phyloP scores from a whole-genome alignment of 1,140 invertebrate species.

The Pachypeltis micranthus region DNA sequence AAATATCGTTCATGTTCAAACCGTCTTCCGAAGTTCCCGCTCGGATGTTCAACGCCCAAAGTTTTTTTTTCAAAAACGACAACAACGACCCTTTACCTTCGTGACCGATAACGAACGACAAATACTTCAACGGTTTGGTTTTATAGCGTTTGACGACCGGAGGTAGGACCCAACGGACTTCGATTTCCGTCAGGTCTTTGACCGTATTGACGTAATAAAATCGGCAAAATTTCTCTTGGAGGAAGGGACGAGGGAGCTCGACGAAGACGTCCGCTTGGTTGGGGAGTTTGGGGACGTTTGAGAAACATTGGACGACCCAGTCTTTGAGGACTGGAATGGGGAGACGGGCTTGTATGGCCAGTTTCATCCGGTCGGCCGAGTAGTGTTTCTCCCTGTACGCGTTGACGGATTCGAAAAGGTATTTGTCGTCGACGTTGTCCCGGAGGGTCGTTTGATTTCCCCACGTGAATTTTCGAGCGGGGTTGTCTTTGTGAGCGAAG shows the following conservation, averaged over 20 bases:
- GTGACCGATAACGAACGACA: constrained; percentile 73
- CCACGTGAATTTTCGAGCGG: constrained; percentile 70
- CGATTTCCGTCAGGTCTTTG: constrained; percentile 58
- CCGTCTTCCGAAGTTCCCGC: constrained; percentile 62
- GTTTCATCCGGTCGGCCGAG: constrained; percentile 76
- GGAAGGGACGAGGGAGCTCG: constrained; percentile 42
- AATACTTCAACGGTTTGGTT: constrained; percentile 63
- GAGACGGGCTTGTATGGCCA: constrained; percentile 68
- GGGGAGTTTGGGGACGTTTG: constrained; percentile 48
- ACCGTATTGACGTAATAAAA: constrained; percentile 69
- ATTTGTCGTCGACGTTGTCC: constrained; percentile 50
- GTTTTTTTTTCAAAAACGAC: constrained; percentile 65
- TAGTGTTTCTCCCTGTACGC: constrained; percentile 74
- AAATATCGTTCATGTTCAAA: constrained; percentile 41
- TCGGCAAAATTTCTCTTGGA: constrained; percentile 46
- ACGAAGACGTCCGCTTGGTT: constrained; percentile 47
- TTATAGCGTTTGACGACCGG: constrained; percentile 58
- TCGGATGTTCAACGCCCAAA: constrained; percentile 72
- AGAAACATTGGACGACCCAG: constrained; percentile 50
- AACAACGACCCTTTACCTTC: constrained; percentile 79
- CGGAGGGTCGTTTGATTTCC: constrained; percentile 68
- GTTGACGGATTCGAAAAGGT: constrained; percentile 51
- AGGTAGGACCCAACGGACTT: constrained; percentile 71
- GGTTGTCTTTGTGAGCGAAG: constrained; percentile 41
- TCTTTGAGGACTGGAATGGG: constrained; percentile 59